Conservation (phyloP, 2,888 invertebrate genomes). For the Conomelus anceps region DNA sequence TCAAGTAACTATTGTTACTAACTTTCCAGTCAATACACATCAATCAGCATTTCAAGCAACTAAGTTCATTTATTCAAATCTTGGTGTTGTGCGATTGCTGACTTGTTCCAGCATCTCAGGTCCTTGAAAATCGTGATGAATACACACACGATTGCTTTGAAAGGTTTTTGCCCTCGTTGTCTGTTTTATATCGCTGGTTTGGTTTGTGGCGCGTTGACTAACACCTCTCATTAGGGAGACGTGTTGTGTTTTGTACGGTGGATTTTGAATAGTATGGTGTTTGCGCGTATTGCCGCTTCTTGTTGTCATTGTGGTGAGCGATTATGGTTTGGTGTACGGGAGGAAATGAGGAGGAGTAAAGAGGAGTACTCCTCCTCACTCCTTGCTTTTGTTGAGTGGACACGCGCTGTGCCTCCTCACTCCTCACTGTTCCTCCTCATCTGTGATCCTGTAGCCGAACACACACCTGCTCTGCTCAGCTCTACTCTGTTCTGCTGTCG, state of each 20-base stretch:
- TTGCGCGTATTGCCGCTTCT: neutral
- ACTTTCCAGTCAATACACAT: neutral
- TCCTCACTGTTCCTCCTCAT: neutral
- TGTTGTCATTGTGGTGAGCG: neutral
- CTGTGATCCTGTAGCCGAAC: neutral
- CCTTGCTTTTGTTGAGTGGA: neutral
- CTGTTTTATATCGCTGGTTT: neutral
- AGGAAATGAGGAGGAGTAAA: neutral
- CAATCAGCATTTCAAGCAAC: neutral
- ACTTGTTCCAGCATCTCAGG: neutral
- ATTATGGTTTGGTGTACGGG: neutral
- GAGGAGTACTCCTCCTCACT: neutral
- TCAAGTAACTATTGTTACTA: neutral
- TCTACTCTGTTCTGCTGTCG: neutral
- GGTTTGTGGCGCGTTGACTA: neutral
- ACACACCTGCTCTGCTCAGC: neutral
- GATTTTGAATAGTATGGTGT: neutral
- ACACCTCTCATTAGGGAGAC: neutral
- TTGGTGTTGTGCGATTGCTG: neutral
- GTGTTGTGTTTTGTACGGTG: neutral
- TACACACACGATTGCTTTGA: neutral
- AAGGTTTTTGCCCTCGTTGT: neutral
- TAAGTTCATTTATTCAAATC: neutral
- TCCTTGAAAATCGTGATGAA: neutral
- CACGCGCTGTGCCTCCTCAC: conserved; percentile 3